phyloP scores from a whole-genome alignment of 2,888 invertebrate genomes.

The Cerastis leucographa region DNA sequence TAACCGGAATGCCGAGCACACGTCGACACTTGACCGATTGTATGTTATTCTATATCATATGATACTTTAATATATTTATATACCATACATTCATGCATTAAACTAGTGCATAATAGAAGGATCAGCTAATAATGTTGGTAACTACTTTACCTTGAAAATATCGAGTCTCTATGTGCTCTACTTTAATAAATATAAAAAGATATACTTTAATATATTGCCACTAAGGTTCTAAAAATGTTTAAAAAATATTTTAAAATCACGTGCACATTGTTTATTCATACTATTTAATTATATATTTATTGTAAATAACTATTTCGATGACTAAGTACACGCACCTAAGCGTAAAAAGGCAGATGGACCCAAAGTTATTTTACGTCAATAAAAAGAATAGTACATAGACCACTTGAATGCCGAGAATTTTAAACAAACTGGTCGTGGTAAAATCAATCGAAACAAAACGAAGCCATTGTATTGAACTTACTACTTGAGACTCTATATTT shows the following conservation, averaged over 20 bases:
- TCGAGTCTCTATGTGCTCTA: slow-evolving; percentile 44
- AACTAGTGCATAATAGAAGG: slow-evolving; percentile 40
- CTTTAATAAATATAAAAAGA: slow-evolving; percentile 24
- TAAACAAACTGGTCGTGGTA: background rate
- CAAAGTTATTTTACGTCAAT: background rate
- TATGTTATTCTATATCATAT: slow-evolving; percentile 83
- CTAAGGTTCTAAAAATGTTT: slow-evolving; percentile 1
- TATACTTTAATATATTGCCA: slow-evolving; percentile 14
- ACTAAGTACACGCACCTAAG: background rate
- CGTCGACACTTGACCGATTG: slow-evolving; percentile 89
- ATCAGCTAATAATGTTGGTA: slow-evolving; percentile 60
- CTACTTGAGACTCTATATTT: slow-evolving; percentile 33
- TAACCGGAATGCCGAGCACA: slow-evolving; percentile 89
- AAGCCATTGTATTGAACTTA: background rate
- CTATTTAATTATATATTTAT: background rate
- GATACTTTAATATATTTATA: slow-evolving; percentile 66
- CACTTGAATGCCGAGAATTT: background rate
- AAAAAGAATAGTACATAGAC: background rate
- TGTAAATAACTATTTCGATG: background rate
- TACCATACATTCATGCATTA: slow-evolving; percentile 58
- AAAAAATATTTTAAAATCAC: background rate
- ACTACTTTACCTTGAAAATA: slow-evolving; percentile 37
- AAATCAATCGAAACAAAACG: background rate
- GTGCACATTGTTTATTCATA: background rate
- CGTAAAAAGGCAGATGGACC: background rate